Evolutionary conservation across 2,888 invertebrate species (phyloP).

Genomic region (Axea sp.): DNA sequence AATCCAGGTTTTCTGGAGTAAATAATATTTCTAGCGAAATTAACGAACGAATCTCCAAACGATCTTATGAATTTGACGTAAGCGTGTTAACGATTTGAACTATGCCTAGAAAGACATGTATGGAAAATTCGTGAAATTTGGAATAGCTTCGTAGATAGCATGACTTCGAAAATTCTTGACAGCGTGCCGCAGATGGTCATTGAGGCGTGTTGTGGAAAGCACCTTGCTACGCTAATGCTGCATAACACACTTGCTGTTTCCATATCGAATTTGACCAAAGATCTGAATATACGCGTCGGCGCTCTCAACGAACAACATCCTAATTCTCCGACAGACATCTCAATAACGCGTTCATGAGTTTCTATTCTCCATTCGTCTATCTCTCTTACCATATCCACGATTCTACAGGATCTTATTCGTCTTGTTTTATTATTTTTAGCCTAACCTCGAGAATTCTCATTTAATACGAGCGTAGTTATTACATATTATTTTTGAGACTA

Average conservation of each 20-base stretch:
- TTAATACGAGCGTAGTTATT: too few species aligned
- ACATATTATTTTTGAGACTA: too few species aligned
- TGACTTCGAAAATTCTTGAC: slow-evolving; percentile 60
- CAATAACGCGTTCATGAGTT: slow-evolving; percentile 73
- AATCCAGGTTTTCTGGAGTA: background rate
- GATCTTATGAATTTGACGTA: slow-evolving; percentile 39
- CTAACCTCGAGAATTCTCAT: background rate
- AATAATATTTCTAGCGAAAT: slow-evolving; percentile 10
- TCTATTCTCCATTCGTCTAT: slow-evolving; percentile 57
- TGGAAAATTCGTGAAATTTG: slow-evolving; percentile 54
- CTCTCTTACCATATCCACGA: slow-evolving; percentile 37
- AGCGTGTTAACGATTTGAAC: slow-evolving; percentile 41
- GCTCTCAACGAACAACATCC: slow-evolving; percentile 64
- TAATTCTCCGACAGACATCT: slow-evolving; percentile 75
- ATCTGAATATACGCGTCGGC: slow-evolving; percentile 59
- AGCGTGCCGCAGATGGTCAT: slow-evolving; percentile 61
- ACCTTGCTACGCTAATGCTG: slow-evolving; percentile 44
- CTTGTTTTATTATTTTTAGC: slow-evolving; percentile 11
- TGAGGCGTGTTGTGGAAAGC: slow-evolving; percentile 54
- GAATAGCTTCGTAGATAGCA: slow-evolving; percentile 49
- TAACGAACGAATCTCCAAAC: slow-evolving; percentile 24
- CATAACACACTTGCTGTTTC: slow-evolving; percentile 63
- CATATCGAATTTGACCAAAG: slow-evolving; percentile 58
- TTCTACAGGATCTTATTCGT: slow-evolving; percentile 27
- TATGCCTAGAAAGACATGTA: slow-evolving; percentile 54